Conservation (phyloP, 2,797 vertebrate genomes). For the Glossophaga mutica region DNA sequence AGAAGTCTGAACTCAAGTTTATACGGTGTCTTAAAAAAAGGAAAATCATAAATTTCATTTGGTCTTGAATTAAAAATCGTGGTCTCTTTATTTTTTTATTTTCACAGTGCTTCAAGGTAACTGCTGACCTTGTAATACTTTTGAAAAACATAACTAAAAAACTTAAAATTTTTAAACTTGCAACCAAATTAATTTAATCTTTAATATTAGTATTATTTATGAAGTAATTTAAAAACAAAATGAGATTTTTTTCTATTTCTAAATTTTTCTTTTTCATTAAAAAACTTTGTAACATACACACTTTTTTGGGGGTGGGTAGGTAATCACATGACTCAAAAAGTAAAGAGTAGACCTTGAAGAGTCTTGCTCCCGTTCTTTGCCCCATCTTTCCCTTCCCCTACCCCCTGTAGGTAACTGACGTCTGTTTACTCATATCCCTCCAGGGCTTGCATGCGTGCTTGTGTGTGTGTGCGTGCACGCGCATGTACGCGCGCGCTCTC, state of each 20-base stretch:
- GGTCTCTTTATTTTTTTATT: background rate
- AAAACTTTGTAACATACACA: background rate
- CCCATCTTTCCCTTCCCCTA: background rate
- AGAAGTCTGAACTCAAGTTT: conserved; percentile 97
- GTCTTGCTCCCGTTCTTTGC: background rate
- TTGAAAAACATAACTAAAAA: background rate
- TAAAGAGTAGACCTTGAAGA: background rate
- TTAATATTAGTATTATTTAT: background rate
- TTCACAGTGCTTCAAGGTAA: background rate
- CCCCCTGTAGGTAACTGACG: rapidly evolving
- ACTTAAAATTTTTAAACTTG: background rate
- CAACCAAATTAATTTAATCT: background rate
- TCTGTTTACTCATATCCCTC: background rate
- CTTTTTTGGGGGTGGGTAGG: background rate
- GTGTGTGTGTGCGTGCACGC: no score
- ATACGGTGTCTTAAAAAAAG: conserved; percentile 89
- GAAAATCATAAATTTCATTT: background rate
- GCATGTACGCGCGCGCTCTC: no score
- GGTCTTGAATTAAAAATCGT: background rate
- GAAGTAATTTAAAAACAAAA: background rate
- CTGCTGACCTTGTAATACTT: background rate
- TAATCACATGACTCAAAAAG: background rate
- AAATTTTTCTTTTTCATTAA: background rate
- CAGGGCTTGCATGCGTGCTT: background rate
- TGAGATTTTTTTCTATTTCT: background rate